A percentile compares a stretch with the other conserved stretches of the same genome.
Evolutionary conservation across 2,888 invertebrate species (phyloP).

Genomic region (Abscondita cerata): DNA sequence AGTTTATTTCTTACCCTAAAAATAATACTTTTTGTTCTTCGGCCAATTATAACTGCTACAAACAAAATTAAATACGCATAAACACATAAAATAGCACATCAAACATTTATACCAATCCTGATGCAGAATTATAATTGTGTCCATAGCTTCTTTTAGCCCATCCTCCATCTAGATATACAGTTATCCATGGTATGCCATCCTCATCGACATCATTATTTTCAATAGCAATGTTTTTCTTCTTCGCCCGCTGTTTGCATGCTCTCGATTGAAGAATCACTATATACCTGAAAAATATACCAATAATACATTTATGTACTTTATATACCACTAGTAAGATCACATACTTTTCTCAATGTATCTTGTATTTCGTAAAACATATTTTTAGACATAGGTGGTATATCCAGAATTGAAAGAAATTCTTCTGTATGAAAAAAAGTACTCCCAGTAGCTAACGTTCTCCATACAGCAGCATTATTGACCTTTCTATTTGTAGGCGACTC

Average conservation of each 20-base stretch:
- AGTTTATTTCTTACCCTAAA: background rate
- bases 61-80: background rate
- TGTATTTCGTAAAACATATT: slow-evolving; percentile 12
- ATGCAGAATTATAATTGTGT: slow-evolving; percentile 7
- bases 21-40: too few species aligned
- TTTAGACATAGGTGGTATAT: slow-evolving; percentile 11
- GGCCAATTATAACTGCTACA: background rate
- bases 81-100: background rate
- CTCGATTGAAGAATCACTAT: background rate
- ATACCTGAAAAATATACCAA: background rate
- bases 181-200: too few species aligned
- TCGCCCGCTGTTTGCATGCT: background rate
- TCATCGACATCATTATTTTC: too few species aligned
- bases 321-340: background rate
- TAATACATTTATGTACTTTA: background rate
- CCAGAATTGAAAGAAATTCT: background rate
- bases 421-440: background rate
- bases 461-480: background rate
- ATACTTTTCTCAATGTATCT: background rate
- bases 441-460: slow-evolving; percentile 8
- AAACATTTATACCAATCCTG: slow-evolving; percentile 5
- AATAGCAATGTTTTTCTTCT: background rate
- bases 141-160: too few species aligned
- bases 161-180: too few species aligned
- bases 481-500: too few species aligned